Base-by-base conservation (phyloP, 2,888 invertebrate species). In the Megamerina dolium region DNA sequence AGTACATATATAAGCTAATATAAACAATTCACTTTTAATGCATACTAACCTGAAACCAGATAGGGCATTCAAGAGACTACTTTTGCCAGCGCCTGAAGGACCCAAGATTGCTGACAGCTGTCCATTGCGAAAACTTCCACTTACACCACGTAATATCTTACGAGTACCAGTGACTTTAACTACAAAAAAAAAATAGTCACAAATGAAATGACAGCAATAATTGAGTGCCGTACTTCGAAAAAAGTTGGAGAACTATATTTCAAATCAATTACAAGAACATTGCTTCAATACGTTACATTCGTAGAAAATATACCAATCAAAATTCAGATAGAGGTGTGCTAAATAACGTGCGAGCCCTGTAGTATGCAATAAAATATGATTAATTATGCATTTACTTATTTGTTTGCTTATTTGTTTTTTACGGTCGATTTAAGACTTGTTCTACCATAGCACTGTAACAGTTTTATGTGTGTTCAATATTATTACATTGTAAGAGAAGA, bases 11-110 rank as follows among this genome's bases (percentile, higher is more conserved):
- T 23, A 23, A 23, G 6, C n/a, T n/a, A n/a, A n/a, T n/a, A n/a
- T n/a, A n/a, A n/a, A n/a, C n/a, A n/a, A n/a, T n/a, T 5, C 21
- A 18, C 36, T 14, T 8, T n/a, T 27, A 14, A 16, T 31, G n/a
- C 5, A 9, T 9, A 31, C 13, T 4, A 31, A 85, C 85, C 79
- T 80, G 71, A 80, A 85, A 60, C 86, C 85, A 37, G 85, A 86
- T 49, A 87, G 76, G 10, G 83, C 82, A 66, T 87, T 87, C 56
- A 87, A 77, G 5, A 87, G 74, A 48, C 85, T 84, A 59, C 83
- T 85, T 69, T 87, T 87, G 49, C 87, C 83, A 13, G 83, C 82
- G 30, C 83, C 83, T 2, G 82, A 81, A 9, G 81, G 82, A 31
- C 82, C 82, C 77, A 82, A 78, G 51, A 82, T 82, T 43, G 81